These are phyloP conservation scores for Chloropsis hardwickii DNA, from an alignment of 2,113 vertebrate genomes.

Conservation along the genomic window DNA sequence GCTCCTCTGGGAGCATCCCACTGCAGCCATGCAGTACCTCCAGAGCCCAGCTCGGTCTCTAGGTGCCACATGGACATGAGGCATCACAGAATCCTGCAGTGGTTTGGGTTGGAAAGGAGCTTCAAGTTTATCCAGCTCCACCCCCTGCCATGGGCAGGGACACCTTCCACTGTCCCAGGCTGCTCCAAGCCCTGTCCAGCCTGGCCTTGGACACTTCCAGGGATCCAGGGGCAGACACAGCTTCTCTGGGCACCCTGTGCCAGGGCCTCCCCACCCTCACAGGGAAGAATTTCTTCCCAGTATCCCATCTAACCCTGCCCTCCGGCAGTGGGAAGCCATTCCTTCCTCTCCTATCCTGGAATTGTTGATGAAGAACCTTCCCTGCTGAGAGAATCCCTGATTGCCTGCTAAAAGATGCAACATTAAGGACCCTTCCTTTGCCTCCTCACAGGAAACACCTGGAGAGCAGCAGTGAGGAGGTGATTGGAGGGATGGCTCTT, in stretches of 20 bases:
- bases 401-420: neutral
- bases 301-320: neutral
- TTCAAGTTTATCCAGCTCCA: neutral
- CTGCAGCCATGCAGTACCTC: neutral
- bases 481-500: neutral
- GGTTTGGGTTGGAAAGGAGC: neutral
- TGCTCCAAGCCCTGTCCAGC: neutral
- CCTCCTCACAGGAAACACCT: neutral
- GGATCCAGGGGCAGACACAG: neutral
- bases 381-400: neutral
- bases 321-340: neutral
- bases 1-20: neutral
- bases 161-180: fast-evolving
- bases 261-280: fast-evolving
- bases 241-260: neutral
- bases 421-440: neutral
- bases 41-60: neutral
- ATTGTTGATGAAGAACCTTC: neutral
- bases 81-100: neutral
- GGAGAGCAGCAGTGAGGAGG: neutral
- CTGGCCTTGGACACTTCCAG: neutral
- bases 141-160: neutral
- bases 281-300: neutral
- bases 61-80: fast-evolving
- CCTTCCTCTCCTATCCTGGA: neutral